A percentile compares a stretch with the other conserved stretches of the same genome.
phyloP scores from a whole-genome alignment of 2,888 invertebrate genomes.

The Xanthia togata region DNA sequence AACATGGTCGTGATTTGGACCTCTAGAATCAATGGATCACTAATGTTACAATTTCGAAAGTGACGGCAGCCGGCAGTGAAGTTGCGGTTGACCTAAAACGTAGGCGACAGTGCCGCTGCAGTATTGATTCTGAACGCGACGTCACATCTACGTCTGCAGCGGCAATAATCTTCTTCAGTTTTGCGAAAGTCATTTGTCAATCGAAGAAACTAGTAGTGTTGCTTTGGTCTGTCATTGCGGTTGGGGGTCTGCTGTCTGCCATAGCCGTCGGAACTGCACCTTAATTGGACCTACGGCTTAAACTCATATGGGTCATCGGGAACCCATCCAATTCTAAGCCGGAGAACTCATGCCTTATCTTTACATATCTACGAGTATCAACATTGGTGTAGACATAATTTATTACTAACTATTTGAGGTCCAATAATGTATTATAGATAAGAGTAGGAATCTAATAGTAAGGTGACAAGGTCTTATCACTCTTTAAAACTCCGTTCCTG shows the following conservation, averaged over 20 bases:
- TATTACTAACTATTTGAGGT: conserved; percentile 59
- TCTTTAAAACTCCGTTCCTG: conserved; percentile 13
- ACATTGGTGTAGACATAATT: conserved; percentile 63
- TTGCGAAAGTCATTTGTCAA: neutral
- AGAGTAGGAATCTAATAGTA: conserved; percentile 29
- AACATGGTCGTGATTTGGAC: conserved; percentile 61
- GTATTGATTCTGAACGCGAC: neutral
- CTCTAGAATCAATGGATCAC: conserved; percentile 36
- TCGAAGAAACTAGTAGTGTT: neutral
- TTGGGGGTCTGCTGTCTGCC: neutral
- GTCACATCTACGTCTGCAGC: too few relatives aligned
- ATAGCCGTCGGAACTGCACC: neutral
- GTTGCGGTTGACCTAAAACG: neutral
- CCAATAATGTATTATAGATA: conserved; percentile 7
- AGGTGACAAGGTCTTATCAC: conserved; percentile 29
- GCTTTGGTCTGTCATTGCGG: neutral
- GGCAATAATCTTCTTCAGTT: neutral
- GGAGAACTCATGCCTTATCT: conserved; percentile 21
- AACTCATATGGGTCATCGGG: neutral
- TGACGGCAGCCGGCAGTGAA: neutral
- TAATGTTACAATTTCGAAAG: neutral
- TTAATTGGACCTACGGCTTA: neutral
- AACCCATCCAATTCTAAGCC: conserved; percentile 26
- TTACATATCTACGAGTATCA: conserved; percentile 32
- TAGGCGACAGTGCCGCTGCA: neutral